Evolutionary conservation across 2,888 invertebrate genomes (phyloP).

Genomic region (Hedychridium roseum): DNA sequence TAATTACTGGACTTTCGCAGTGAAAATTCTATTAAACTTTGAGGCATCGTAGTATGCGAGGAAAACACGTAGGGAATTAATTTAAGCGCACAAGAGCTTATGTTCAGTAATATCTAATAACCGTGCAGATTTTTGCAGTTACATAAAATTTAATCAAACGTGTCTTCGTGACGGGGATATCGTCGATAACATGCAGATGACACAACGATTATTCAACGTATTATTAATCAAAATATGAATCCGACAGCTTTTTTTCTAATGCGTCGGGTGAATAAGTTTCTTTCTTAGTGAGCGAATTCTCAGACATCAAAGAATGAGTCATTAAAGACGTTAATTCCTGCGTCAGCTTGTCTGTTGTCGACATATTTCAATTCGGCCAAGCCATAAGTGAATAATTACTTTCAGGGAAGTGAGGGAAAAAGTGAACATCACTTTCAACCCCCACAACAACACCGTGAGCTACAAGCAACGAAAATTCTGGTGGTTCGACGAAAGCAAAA

Average conservation of each 20-base stretch:
- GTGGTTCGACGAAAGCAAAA: slow-evolving; percentile 73
- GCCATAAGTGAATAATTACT: slow-evolving; percentile 18
- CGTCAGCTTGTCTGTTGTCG: not conserved
- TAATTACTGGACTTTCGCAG: not conserved
- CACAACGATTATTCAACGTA: not conserved
- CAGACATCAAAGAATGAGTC: slow-evolving; percentile 38
- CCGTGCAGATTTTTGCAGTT: too few relatives aligned
- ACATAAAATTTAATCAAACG: too few relatives aligned
- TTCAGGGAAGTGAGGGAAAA: slow-evolving; percentile 76
- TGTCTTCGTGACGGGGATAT: too few relatives aligned
- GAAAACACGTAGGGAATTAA: too few relatives aligned
- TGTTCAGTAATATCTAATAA: too few relatives aligned
- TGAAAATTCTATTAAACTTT: too few relatives aligned
- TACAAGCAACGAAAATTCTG: slow-evolving; percentile 75
- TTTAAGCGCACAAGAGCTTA: too few relatives aligned
- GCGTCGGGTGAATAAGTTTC: not conserved
- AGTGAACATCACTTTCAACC: slow-evolving; percentile 77
- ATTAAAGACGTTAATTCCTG: not conserved
- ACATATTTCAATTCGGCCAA: slow-evolving; percentile 6
- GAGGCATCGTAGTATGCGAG: too few relatives aligned
- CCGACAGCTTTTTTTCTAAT: too few relatives aligned
- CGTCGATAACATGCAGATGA: too few relatives aligned
- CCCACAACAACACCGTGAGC: slow-evolving; percentile 75
- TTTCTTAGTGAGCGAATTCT: slow-evolving; percentile 44
- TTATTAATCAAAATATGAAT: not conserved